Base-by-base conservation (phyloP, 2,888 invertebrate species). In the Drosophila borborema region DNA sequence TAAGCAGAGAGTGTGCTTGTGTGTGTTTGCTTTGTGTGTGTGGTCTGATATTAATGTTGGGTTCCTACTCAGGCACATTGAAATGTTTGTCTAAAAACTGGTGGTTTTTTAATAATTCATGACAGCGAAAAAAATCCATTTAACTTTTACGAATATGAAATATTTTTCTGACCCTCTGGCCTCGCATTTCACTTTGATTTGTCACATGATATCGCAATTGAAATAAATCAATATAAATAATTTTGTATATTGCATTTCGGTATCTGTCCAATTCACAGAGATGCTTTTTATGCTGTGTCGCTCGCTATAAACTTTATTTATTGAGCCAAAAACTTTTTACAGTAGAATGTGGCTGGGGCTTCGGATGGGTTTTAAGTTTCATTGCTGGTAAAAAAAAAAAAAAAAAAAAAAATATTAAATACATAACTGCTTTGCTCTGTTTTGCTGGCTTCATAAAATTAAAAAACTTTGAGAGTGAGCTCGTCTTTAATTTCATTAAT, bases 191-290 rank as follows among this genome's bases (percentile, higher is more conserved):
- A n/a, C n/a, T 49, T 31, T 28, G n/a, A n/a, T 31, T 49, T 31
- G 49, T 31, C 49, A 31, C 3, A 49, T 28, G 9, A 48, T 48
- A 28, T 28, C 16, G 28, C 16, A 28, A 23, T 49, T 6, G 9
- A 31, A 49, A n/a, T 28, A 28, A 49, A 49, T 49, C 49, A 49
- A 49, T 49, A n/a, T 10, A 49, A n/a, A 49, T n/a, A 5, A 31
- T 49, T 31, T 10, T 31, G n/a, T n/a, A 5, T 6, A n/a, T 31
- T n/a, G 48, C 28, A 31, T n/a, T 49, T 5, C n/a, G n/a, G 10
- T n/a, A n/a, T 10, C 6, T 12, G 10, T n/a, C 0, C 10, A 49
- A 10, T n/a, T 18, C 8, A 0, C 7, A 3, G 23, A 46, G 4
- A 28, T 28, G 46, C 0, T 16, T 28, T 48, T 46, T 3, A 8